A percentile compares a stretch with the other conserved stretches of the same genome.
Conservation (phyloP, 2,113 vertebrate species). For the Sciurus niger region DNA sequence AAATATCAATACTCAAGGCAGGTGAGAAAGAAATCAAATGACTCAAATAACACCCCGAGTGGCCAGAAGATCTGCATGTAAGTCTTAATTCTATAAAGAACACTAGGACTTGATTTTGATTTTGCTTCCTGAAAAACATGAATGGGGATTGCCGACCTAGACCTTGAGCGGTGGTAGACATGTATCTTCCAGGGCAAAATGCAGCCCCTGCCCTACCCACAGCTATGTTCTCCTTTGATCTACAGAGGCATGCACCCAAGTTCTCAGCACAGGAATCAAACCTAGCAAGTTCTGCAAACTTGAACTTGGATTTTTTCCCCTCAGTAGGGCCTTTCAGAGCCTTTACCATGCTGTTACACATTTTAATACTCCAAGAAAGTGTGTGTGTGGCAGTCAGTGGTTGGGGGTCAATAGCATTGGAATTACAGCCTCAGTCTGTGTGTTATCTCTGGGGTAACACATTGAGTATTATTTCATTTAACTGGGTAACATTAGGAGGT, state of each 20-base stretch:
- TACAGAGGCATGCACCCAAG: background rate
- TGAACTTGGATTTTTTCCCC: background rate
- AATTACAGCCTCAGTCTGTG: background rate
- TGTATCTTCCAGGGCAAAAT: background rate
- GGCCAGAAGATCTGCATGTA: background rate
- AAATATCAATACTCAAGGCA: background rate
- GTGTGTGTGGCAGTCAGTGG: no score
- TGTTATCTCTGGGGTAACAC: background rate
- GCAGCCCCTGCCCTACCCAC: background rate
- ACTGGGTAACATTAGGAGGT: background rate
- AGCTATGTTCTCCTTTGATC: background rate
- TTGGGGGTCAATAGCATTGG: background rate
- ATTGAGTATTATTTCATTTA: background rate
- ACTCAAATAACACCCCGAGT: background rate
- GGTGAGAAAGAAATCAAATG: background rate
- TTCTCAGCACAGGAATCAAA: background rate
- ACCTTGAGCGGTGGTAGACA: background rate
- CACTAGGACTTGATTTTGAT: background rate
- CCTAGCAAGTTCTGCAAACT: background rate
- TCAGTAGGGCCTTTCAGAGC: background rate
- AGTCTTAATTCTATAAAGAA: background rate
- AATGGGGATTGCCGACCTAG: background rate
- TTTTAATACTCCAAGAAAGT: background rate
- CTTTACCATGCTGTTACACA: background rate
- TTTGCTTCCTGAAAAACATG: constrained; percentile 30